These are phyloP conservation scores for Melinopterus prodromus DNA, from an alignment of 2,888 invertebrate species.

Conservation along the genomic window DNA sequence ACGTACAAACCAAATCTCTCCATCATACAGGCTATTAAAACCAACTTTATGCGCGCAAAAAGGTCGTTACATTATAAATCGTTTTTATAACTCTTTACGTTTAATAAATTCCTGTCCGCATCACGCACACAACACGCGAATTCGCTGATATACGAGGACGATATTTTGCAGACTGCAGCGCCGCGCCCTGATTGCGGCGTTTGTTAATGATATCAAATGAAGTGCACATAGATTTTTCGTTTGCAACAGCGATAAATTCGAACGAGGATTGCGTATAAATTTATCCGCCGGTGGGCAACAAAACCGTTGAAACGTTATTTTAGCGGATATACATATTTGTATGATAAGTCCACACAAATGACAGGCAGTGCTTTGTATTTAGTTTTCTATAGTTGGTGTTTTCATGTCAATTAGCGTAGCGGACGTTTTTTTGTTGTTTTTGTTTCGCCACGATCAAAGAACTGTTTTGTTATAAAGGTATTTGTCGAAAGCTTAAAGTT, in stretches of 20 bases:
- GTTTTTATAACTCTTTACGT: conserved; percentile 23
- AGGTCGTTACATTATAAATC: conserved; percentile 19
- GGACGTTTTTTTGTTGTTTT: too few species aligned
- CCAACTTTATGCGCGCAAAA: background rate
- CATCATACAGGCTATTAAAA: background rate
- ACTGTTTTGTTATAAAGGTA: too few species aligned
- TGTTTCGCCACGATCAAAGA: too few species aligned
- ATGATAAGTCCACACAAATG: too few species aligned
- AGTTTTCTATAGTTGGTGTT: too few species aligned
- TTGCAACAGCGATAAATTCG: conserved; percentile 11
- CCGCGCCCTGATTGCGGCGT: conserved; percentile 16
- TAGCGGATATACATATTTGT: conserved; percentile 13
- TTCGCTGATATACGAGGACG: conserved; percentile 14
- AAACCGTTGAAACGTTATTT: conserved; percentile 4
- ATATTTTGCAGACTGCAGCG: conserved; percentile 17
- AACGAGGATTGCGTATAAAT: conserved; percentile 5
- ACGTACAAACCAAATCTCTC: too few species aligned
- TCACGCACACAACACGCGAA: background rate
- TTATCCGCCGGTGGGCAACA: conserved; percentile 8
- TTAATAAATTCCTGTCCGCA: conserved; percentile 21
- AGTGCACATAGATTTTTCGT: conserved; percentile 12
- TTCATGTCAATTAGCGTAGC: too few species aligned
- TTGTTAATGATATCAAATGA: conserved; percentile 6
- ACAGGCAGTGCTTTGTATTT: too few species aligned
- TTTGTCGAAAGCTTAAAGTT: too few species aligned